A percentile compares a stretch with the other conserved stretches of the same genome.
These are phyloP conservation scores for Arremon brunneinucha DNA, from an alignment of 2,797 vertebrate genomes.

Conservation along the genomic window DNA sequence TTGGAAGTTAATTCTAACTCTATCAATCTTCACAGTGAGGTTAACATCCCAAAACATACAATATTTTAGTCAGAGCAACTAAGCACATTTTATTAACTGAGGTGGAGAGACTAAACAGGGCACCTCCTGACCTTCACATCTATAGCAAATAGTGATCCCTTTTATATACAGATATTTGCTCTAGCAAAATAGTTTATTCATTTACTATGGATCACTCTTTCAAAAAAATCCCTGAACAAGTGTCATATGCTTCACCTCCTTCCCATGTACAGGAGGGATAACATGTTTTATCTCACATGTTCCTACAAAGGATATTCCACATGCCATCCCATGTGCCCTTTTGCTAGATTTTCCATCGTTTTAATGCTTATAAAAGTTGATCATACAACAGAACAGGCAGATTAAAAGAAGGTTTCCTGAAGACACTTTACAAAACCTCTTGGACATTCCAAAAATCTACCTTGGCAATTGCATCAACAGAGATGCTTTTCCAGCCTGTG, in stretches of 20 bases:
- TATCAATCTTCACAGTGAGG: not conserved
- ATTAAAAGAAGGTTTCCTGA: not conserved
- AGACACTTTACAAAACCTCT: not conserved
- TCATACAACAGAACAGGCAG: not conserved
- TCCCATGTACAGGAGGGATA: not conserved
- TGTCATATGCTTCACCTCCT: not conserved
- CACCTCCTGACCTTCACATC: not conserved
- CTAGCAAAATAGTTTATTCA: not conserved
- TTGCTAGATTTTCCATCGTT: not conserved
- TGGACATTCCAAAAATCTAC: not conserved
- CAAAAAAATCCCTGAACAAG: not conserved
- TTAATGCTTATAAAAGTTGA: not conserved
- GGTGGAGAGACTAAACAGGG: not conserved
- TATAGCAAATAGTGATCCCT: not conserved
- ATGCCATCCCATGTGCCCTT: not conserved
- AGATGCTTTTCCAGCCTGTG: not conserved
- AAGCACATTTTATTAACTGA: not conserved
- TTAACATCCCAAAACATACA: fast-evolving
- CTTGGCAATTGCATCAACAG: not conserved
- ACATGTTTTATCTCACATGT: not conserved
- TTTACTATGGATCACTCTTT: not conserved
- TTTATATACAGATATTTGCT: not conserved
- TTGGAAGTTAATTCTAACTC: not conserved
- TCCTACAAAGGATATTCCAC: not conserved
- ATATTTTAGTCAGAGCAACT: not conserved